Percentiles rank a stretch among this genome's conserved stretches.
These are phyloP conservation scores for Bicyclus anynana DNA, from an alignment of 1,140 invertebrate species.

Conservation along the genomic window DNA sequence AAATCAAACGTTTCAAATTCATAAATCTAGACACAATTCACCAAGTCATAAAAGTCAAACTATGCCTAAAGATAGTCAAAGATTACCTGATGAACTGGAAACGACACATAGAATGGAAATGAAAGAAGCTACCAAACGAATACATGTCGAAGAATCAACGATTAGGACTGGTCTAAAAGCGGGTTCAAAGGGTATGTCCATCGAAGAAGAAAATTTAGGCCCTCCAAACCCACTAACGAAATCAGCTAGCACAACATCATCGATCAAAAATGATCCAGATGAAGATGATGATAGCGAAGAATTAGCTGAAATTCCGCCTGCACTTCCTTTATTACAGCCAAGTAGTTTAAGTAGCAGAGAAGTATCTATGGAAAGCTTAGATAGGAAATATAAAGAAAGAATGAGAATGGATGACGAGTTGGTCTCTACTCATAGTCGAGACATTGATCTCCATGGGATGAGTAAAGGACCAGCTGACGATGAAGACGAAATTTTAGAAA, in stretches of 20 bases:
- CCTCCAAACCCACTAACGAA: conserved; percentile 40
- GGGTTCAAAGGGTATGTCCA: conserved; percentile 64
- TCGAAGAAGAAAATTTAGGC: conserved; percentile 72
- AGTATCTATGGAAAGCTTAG: conserved; percentile 87
- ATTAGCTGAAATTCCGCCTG: conserved; percentile 85
- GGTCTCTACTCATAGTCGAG: conserved; percentile 68
- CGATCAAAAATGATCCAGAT: conserved; percentile 69
- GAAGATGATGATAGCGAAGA: conserved; percentile 86
- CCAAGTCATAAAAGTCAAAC: conserved; percentile 61
- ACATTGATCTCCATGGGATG: conserved; percentile 67
- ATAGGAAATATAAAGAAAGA: conserved; percentile 81
- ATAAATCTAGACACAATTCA: conserved; percentile 72
- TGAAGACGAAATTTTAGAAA: conserved; percentile 87
- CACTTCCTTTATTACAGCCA: conserved; percentile 85
- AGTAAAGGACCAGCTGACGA: conserved; percentile 74
- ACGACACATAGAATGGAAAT: conserved; percentile 69
- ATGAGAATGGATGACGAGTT: conserved; percentile 78
- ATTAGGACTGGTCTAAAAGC: conserved; percentile 79
- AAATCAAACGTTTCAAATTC: conserved; percentile 90
- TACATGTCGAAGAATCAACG: conserved; percentile 77
- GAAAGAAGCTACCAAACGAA: conserved; percentile 71
- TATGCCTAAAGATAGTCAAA: conserved; percentile 80
- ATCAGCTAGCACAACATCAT: conserved; percentile 35
- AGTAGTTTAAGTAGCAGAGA: conserved; percentile 83
- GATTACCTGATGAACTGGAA: conserved; percentile 79